These are phyloP conservation scores for Achlya flavicornis DNA, from an alignment of 2,888 invertebrate genomes.

Conservation along the genomic window DNA sequence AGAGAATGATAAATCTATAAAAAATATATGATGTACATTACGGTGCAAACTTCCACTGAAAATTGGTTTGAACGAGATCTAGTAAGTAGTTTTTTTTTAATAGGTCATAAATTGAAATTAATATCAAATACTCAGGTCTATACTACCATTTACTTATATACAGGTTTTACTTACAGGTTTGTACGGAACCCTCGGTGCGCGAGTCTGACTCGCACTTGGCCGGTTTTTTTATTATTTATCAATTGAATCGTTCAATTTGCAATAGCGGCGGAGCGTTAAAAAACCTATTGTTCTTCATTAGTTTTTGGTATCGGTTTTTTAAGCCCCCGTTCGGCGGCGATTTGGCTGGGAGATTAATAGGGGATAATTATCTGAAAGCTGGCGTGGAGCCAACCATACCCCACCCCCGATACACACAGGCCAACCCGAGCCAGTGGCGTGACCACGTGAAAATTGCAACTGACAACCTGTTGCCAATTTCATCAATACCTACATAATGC, in stretches of 20 bases:
- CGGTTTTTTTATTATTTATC: no score
- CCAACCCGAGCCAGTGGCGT: neutral
- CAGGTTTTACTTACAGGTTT: no score
- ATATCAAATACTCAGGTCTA: no score
- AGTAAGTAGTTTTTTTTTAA: no score
- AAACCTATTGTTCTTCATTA: slow-evolving; percentile 20
- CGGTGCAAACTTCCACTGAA: no score
- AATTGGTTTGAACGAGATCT: no score
- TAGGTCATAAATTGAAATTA: no score
- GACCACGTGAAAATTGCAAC: slow-evolving; percentile 13
- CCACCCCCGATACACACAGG: slow-evolving; percentile 13
- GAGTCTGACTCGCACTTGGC: no score
- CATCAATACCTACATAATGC: neutral
- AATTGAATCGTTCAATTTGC: neutral
- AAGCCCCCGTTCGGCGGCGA: slow-evolving; percentile 51
- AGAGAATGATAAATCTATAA: no score
- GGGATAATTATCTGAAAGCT: slow-evolving; percentile 64
- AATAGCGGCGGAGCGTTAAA: slow-evolving; percentile 8
- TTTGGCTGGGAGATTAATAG: slow-evolving; percentile 67
- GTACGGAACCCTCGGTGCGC: no score
- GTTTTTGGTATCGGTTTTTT: slow-evolving; percentile 48
- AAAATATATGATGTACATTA: no score
- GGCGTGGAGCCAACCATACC: slow-evolving; percentile 50
- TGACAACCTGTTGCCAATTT: slow-evolving; percentile 29
- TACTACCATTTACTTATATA: no score